Base-by-base conservation (phyloP, 2,888 invertebrate species). In the Cybosia mesomella region DNA sequence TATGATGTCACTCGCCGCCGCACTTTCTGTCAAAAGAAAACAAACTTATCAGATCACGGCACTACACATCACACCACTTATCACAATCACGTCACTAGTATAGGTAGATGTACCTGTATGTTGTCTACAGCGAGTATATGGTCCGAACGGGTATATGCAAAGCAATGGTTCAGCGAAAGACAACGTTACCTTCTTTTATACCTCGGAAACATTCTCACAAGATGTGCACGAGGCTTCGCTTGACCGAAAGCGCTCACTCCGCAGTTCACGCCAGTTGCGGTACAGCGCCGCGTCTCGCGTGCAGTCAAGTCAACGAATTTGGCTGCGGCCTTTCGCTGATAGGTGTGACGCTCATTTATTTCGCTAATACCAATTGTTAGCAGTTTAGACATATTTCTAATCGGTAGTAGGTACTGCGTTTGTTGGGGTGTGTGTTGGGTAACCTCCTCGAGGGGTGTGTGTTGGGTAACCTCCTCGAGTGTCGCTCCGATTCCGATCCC, bases 141-240 rank as follows among this genome's bases (percentile, higher is more conserved):
- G 71, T 78, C 82, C 75, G 82, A 78, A 77, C 87, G 88, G 85
- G 87, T 88, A 89, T 85, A 85, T 86, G 86, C 83, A 89, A 87
- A 88, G 93, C 89, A 94, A 94, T 95, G 92, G 91, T 90, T 92
- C 89, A 85, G 88, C 87, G 87, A 87, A 88, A 85, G 88, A 87
- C 87, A 83, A 84, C 85, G 91, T 86, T 87, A 87, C 89, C 86
- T 91, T 92, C 94, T 95, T 95, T 91, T 95, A 95, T 95, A 95
- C 94, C 91, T 91, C 92, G 94, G 94, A 95, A 94, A 92, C 89
- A 89, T 91, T 89, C 89, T 85, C 90, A 83, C 86, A 85, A 92
- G 94, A 94, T 91, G 93, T 91, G 88, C 89, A 72, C 75, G 85
- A 85, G 84, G 84, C 88, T 86, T 82, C 84, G 87, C 85, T 86